Evolutionary conservation across 2,888 invertebrate genomes (phyloP), one percentile per base, ranked within the genome.

Genomic region (Campopleginae sp.): DNA sequence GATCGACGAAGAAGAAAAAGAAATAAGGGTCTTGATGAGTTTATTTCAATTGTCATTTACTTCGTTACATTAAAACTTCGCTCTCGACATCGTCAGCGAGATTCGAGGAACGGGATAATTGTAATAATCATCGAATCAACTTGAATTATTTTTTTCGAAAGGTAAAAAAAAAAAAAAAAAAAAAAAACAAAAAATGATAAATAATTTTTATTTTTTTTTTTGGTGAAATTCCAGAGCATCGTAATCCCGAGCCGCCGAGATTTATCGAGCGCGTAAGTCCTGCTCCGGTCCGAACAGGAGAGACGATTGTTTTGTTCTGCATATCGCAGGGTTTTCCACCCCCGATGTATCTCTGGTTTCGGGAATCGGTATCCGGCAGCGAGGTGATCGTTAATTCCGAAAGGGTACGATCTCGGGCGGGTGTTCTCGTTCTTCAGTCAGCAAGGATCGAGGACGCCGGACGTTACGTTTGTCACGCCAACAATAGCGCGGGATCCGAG

Each of bases 381-480:
- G 91, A 93, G 89, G 92, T 92, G 87, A 91, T 94, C 87, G 90
- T 90, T 88, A 93, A 93, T 88, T 93, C 93, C 68, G 93, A 94
- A 89, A 90, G 93, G 86, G 89, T 93, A 42, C 93, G 94, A 88
- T 91, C 93, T 58, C 89, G 93, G 2, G 93, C 92, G 6, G 94
- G 94, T 68, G 94, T 94, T 38, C 91, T 94, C 84, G 91, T 94
- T 54, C 86, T 93, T 58, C 93, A 93, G 86, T 92, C 93, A 66
- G 93, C 93, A 58, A 89, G 96, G 84, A 94, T 96, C 75, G 97
- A 97, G 91, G 98, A 98, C 93, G 96, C 97, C 82, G 98, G 98
- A 72, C 96, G 97, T 89, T 98, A 98, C 94, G 96, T 97, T 81
- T 98, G 98, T 94, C 97, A 97, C 95, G 97, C 98, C 80, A 98